These are phyloP conservation scores for Pantala flavescens DNA, from an alignment of 1,140 invertebrate genomes.

Conservation along the genomic window DNA sequence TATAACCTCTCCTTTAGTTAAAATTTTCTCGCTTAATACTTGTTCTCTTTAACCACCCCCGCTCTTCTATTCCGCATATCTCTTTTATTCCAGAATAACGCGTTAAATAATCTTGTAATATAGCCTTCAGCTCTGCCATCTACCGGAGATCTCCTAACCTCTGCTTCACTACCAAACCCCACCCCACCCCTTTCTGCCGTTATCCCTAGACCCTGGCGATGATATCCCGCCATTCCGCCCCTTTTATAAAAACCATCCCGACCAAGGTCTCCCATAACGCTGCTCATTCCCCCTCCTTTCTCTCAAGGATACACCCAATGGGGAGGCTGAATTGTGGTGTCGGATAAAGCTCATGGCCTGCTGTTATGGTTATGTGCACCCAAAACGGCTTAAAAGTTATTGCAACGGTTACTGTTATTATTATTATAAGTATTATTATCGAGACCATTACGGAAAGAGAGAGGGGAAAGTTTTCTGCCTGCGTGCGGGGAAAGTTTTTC, in stretches of 20 bases:
- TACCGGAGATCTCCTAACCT: too few species aligned
- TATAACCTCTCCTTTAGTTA: too few species aligned
- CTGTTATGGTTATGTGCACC: background rate
- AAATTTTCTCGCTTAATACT: too few species aligned
- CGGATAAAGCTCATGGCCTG: background rate
- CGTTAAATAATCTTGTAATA: too few species aligned
- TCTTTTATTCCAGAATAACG: too few species aligned
- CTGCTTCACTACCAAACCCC: too few species aligned
- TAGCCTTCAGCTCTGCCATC: too few species aligned
- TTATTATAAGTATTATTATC: constrained; percentile 11
- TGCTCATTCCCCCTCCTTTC: background rate
- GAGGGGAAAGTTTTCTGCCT: background rate
- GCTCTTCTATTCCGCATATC: too few species aligned
- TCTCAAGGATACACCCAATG: background rate
- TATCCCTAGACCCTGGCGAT: background rate
- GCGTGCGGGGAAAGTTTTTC: background rate
- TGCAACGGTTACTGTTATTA: constrained; percentile 9
- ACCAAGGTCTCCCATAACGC: constrained; percentile 3
- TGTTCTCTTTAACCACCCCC: too few species aligned
- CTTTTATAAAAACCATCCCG: background rate
- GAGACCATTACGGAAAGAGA: background rate
- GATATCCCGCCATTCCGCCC: background rate
- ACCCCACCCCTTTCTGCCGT: background rate
- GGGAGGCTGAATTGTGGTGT: background rate
- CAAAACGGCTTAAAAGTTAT: constrained; percentile 10